Conservation (phyloP, 2,888 invertebrate genomes). For the Ganaspis brasiliensis region DNA sequence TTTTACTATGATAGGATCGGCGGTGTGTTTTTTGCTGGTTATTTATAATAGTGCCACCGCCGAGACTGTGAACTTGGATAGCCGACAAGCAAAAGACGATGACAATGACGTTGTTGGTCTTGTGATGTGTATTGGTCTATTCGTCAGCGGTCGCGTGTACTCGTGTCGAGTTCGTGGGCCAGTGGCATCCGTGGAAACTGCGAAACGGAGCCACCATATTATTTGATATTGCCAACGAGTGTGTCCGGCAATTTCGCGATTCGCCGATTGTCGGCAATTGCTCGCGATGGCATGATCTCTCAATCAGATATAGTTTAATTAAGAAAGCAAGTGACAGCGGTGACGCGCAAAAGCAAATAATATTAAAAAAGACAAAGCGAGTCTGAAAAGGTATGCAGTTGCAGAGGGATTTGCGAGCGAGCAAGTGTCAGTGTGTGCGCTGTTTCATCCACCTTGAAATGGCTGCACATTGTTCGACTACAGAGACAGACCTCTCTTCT, state of each 20-base stretch:
- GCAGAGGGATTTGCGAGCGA: constrained; percentile 60
- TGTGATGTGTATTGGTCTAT: constrained; percentile 37
- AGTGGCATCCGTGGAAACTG: constrained; percentile 64
- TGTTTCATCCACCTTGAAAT: constrained; percentile 70
- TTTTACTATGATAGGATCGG: constrained; percentile 15
- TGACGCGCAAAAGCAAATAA: constrained; percentile 55
- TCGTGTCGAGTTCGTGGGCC: constrained; percentile 53
- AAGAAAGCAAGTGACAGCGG: constrained; percentile 32
- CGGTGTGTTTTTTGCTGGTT: neutral
- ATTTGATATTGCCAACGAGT: constrained; percentile 69
- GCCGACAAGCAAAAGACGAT: neutral
- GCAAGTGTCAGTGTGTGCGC: constrained; percentile 68
- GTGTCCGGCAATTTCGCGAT: constrained; percentile 58
- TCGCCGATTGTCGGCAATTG: constrained; percentile 33
- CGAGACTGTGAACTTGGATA: neutral
- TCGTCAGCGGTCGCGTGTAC: constrained; percentile 38
- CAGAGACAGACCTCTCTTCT: too few relatives aligned
- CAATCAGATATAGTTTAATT: neutral
- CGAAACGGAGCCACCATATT: constrained; percentile 74
- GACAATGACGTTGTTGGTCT: constrained; percentile 16
- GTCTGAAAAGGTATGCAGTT: constrained; percentile 55
- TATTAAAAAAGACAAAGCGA: constrained; percentile 13
- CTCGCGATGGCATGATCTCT: constrained; percentile 21
- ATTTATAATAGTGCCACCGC: neutral
- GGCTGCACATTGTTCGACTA: constrained; percentile 70